Evolutionary conservation across 2,797 vertebrate genomes (phyloP), one percentile per base, ranked within the genome.

Genomic region (Halcyon smyrnensis): DNA sequence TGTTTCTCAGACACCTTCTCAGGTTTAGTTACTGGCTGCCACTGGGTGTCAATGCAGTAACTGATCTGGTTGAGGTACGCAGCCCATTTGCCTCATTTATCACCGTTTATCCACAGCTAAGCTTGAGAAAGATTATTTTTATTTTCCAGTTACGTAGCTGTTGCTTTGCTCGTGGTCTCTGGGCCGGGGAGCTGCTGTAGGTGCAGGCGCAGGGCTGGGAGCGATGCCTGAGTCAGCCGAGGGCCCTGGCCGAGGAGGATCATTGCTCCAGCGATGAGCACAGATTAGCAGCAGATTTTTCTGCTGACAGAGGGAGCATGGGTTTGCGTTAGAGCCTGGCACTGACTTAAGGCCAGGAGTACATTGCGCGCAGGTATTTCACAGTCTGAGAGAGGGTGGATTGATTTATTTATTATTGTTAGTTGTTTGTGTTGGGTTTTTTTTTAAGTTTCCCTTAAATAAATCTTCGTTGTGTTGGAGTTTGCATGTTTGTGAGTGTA

Each of bases 271-370:
- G 77, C 15, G 3, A 27, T 30, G 84, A 67, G 78, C 89, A 3
- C 25, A 27, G 88, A 89, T 86, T 24, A 57, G 76, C 24, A 1
- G 39, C 1, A 1, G 77, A 39, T 28, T 90, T 90, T 84, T 69
- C 88, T 87, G 90, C 94, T 95, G 95, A 93, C 92, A 82, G 93
- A 90, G 85, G 74, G 82, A 89, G 82, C 8, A 51, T 39, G 19
- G 92, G 63, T 77, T 87, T 19, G 34, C 18, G 5, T 67, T 82
- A 14, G 65, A 92, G 80, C 73, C 92, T 81, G 86, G 80, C 92
- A 39, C 81, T 27, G 81, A 3, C n/a, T 62, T 62, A 9, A 28
- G 39, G 60, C 77, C 4, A 8, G 32, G 79, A 87, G 67, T 15
- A 15, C 28, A 0, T 11, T 30, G 46, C 24, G n/a, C 3, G 0